Conservation (phyloP, 2,888 invertebrate genomes). For the Amphipoea lucens region DNA sequence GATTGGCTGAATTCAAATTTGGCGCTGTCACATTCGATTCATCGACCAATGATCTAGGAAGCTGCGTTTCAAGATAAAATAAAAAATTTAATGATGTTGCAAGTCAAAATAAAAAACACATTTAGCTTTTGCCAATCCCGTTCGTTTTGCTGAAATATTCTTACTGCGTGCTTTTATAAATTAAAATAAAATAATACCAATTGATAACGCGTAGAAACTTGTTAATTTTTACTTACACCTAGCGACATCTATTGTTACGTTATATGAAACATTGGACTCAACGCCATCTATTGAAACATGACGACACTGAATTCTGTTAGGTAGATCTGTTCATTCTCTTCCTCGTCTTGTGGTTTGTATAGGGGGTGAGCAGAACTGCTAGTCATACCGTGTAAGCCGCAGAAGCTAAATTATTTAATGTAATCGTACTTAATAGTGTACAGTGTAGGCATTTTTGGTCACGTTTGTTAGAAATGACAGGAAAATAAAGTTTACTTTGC, state of each 20-base stretch:
- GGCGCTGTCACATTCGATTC: slow-evolving; percentile 76
- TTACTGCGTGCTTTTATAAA: rapidly evolving
- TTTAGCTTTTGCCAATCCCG: neutral
- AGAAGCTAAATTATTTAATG: too few species aligned
- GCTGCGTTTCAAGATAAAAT: slow-evolving; percentile 65
- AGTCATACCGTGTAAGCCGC: neutral
- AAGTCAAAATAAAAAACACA: slow-evolving; percentile 3
- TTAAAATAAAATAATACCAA: neutral
- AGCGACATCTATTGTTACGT: slow-evolving; percentile 33
- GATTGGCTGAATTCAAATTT: slow-evolving; percentile 85
- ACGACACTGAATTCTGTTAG: neutral
- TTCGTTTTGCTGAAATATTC: neutral
- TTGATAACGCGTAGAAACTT: neutral
- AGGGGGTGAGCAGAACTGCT: neutral
- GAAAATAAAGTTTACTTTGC: slow-evolving; percentile 18
- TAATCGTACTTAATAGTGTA: neutral
- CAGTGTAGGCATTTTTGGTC: neutral
- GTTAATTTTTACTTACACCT: neutral
- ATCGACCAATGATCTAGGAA: slow-evolving; percentile 78
- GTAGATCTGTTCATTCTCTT: too few species aligned
- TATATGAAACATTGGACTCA: neutral
- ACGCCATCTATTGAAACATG: slow-evolving; percentile 35
- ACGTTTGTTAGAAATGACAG: neutral
- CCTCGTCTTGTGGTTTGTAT: neutral
- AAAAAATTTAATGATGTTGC: slow-evolving; percentile 31